These are phyloP conservation scores for Anagyrus pseudococci DNA, from an alignment of 2,888 invertebrate species.

Conservation along the genomic window DNA sequence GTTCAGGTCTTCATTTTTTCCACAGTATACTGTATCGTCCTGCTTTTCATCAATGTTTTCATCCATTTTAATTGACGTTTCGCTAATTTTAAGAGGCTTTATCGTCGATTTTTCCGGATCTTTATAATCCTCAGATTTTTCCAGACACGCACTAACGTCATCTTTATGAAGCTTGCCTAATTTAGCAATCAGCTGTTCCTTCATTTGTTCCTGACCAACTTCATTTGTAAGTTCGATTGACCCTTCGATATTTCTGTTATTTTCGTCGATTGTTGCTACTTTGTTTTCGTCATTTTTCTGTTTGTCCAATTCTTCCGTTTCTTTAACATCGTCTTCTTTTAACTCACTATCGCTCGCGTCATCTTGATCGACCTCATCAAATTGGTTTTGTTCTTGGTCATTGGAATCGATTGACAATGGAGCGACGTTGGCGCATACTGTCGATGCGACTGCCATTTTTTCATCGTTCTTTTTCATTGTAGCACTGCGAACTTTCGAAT, in stretches of 20 bases:
- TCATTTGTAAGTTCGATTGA: constrained; percentile 5
- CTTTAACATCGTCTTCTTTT: constrained; percentile 3
- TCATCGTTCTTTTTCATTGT: neutral
- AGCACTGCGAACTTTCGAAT: neutral
- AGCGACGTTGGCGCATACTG: too few relatives aligned
- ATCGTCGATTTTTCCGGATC: constrained; percentile 12
- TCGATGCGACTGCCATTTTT: too few relatives aligned
- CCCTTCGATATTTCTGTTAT: too few relatives aligned
- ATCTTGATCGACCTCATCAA: constrained; percentile 1
- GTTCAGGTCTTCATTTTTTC: neutral
- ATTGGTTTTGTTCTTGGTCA: too few relatives aligned
- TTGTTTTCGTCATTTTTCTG: too few relatives aligned
- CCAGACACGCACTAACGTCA: neutral
- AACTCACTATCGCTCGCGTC: neutral
- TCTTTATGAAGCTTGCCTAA: constrained; percentile 18
- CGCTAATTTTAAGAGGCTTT: neutral
- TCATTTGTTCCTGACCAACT: constrained; percentile 8
- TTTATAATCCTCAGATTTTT: neutral
- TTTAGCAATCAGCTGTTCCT: constrained; percentile 23
- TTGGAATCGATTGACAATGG: too few relatives aligned
- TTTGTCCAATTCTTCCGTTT: too few relatives aligned
- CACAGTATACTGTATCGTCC: neutral
- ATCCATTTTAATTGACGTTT: neutral
- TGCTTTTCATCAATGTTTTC: neutral
- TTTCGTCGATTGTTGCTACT: too few relatives aligned